These are phyloP conservation scores for Salpingus planirostris DNA, from an alignment of 2,888 invertebrate species.

Conservation along the genomic window DNA sequence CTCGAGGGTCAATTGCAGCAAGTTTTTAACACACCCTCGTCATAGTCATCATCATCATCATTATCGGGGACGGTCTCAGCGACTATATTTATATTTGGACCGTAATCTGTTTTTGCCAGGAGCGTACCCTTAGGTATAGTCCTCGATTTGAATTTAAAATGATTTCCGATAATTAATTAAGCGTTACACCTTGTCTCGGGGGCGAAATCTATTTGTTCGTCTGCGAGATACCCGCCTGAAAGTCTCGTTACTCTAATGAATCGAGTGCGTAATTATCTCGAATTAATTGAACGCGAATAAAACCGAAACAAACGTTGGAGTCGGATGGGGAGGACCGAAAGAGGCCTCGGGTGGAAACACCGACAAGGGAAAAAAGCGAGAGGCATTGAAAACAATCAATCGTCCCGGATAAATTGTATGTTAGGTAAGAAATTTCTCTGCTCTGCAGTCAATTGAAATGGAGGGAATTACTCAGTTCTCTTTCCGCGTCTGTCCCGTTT, in stretches of 20 bases:
- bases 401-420: conserved; percentile 10
- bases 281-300: conserved; percentile 8
- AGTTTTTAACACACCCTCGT: no score
- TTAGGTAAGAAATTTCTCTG: conserved; percentile 12
- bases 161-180: no score
- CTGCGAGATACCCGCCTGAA: no score
- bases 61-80: neutral
- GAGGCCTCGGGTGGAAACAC: no score
- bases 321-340: no score
- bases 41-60: conserved; percentile 18
- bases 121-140: no score
- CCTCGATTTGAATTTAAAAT: no score
- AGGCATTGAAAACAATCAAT: conserved; percentile 10
- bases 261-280: conserved; percentile 7
- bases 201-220: no score
- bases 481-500: conserved; percentile 9
- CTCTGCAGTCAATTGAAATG: conserved; percentile 10
- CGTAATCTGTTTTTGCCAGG: no score
- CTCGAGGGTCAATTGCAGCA: no score
- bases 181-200: no score
- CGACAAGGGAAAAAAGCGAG: conserved; percentile 2
- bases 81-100: conserved; percentile 3
- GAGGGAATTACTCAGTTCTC: conserved; percentile 10
- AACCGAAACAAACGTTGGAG: no score
- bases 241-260: neutral